Evolutionary conservation across 2,797 vertebrate species (phyloP), one percentile per base, ranked within the genome.

Genomic region (Apodemus agrarius): DNA sequence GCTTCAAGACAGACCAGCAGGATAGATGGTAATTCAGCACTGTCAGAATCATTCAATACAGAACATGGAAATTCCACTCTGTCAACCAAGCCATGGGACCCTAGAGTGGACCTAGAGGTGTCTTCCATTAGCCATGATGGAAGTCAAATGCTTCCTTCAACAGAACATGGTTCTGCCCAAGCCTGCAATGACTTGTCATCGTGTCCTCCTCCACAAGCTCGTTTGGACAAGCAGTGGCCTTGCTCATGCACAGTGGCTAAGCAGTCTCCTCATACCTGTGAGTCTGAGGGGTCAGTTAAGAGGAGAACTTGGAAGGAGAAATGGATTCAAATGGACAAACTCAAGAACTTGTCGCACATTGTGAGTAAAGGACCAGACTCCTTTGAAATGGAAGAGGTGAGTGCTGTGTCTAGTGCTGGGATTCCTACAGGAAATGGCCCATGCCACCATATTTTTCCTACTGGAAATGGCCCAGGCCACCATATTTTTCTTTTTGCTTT

Each of bases 331-430:
- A 16, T 57, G 6, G 87, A 95, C 54, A 93, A 14, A 5, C 88
- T 98, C 76, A 98, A 95, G 94, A 98, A 97, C 61, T 96, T 90
- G 83, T 82, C 74, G 19, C 24, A 79, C 22, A 96, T 97, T 37
- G 96, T 11, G 7, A 31, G 19, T 72, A 97, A 98, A 91, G 85
- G 96, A 67, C 97, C 92, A 87, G 99, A 99, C 49, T 99, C 98
- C 0, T 99, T 99, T 97, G 99, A 99, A 97, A 98, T 99, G 98
- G 99, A 99, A 98, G 99, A 99, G 99, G 99, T 99, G 98, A 98
- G 69, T 54, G 65, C 43, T 29, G 79, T 37, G 65, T 82, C 17
- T 65, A 1, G 4, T 24, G 12, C 8, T 92, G 16, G 67, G 10
- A 29, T 37, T 89, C 57, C 40, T 54, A 14, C n/a, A 31, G 57